Evolutionary conservation across 2,888 invertebrate species (phyloP).

Genomic region (Vanessa cardui): DNA sequence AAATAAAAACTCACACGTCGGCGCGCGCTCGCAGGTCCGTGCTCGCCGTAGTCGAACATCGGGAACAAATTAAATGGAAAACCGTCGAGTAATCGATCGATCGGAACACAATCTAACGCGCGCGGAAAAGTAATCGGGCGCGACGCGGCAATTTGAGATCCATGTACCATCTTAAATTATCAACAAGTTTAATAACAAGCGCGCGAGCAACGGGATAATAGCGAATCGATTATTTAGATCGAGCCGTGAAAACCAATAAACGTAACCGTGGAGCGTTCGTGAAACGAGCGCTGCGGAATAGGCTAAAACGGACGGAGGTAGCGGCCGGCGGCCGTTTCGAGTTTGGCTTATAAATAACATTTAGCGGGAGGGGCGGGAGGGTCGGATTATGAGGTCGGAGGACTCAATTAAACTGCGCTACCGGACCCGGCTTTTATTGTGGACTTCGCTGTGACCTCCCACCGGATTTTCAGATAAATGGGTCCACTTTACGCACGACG

Average conservation of each 20-base stretch:
- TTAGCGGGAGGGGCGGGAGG: slow-evolving; percentile 69
- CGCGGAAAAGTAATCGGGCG: slow-evolving; percentile 68
- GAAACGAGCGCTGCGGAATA: slow-evolving; percentile 55
- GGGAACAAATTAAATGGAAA: slow-evolving; percentile 64
- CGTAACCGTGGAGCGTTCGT: slow-evolving; percentile 36
- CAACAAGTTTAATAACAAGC: slow-evolving; percentile 75
- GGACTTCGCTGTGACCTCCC: slow-evolving; percentile 78
- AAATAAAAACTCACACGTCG: slow-evolving; percentile 58
- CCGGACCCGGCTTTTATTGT: slow-evolving; percentile 79
- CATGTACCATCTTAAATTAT: slow-evolving; percentile 79
- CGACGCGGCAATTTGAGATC: slow-evolving; percentile 73
- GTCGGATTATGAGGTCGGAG: slow-evolving; percentile 80
- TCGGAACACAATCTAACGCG: slow-evolving; percentile 66
- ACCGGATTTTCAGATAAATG: slow-evolving; percentile 77
- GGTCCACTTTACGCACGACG: slow-evolving; percentile 65
- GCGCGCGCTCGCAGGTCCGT: background rate
- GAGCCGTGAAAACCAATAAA: slow-evolving; percentile 71
- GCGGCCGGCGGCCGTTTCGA: slow-evolving; percentile 47
- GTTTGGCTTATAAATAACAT: slow-evolving; percentile 80
- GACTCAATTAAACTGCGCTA: slow-evolving; percentile 81
- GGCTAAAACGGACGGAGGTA: slow-evolving; percentile 62
- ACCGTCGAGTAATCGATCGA: slow-evolving; percentile 62
- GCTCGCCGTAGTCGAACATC: slow-evolving; percentile 55
- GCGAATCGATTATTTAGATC: slow-evolving; percentile 76
- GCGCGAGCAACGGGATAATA: slow-evolving; percentile 55